Conservation (phyloP, 2,888 invertebrate species). For the Camponotus fellah region DNA sequence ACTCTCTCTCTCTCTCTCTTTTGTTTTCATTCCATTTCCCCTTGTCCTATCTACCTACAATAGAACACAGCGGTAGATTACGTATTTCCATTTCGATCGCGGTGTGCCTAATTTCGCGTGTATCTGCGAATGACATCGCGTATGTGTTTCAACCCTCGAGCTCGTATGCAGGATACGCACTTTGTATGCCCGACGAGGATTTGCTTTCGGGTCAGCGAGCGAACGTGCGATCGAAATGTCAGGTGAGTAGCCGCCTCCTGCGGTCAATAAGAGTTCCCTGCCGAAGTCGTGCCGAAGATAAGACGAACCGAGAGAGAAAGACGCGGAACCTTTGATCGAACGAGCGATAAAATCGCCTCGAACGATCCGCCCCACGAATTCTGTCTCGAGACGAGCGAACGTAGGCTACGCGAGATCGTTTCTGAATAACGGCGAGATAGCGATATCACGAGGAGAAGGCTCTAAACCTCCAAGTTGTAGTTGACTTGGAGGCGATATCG, state of each 20-base stretch:
- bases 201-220: constrained; percentile 64
- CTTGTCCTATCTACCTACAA: not conserved
- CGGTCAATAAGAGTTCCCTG: constrained; percentile 55
- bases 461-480: constrained; percentile 1
- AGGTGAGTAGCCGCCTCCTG: constrained; percentile 54
- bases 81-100: constrained; percentile 40
- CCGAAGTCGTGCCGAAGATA: constrained; percentile 18
- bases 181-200: constrained; percentile 48
- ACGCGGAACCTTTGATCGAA: constrained; percentile 54
- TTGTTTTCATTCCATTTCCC: constrained; percentile 1
- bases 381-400: constrained; percentile 35
- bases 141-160: constrained; percentile 30
- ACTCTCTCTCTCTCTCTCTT: not conserved
- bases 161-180: constrained; percentile 37
- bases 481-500: constrained; percentile 6
- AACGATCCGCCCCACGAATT: constrained; percentile 51
- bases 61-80: not conserved
- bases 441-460: constrained; percentile 24
- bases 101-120: constrained; percentile 26
- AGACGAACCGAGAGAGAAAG: constrained; percentile 29
- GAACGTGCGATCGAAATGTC: constrained; percentile 62
- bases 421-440: constrained; percentile 40
- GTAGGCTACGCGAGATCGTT: constrained; percentile 23
- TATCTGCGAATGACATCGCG: not conserved
- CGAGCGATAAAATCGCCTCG: constrained; percentile 58